phyloP scores from a whole-genome alignment of 2,113 vertebrate genomes.

The Potamarius usumacintae region DNA sequence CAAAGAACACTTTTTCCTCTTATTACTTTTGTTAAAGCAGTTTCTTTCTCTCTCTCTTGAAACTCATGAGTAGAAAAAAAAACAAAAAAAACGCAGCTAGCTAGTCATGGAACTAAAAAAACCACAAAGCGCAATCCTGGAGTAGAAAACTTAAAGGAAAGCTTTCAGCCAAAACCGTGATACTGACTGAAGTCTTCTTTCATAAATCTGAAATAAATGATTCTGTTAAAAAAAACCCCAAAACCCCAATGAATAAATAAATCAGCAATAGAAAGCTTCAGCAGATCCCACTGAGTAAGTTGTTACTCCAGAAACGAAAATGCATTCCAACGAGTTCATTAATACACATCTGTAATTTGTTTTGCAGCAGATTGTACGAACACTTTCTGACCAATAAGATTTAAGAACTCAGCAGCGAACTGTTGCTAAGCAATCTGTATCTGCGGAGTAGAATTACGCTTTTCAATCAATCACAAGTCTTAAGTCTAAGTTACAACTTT shows the following conservation, averaged over 20 bases:
- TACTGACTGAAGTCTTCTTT: not conserved
- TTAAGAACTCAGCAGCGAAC: not conserved
- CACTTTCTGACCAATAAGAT: not conserved
- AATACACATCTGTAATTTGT: not conserved
- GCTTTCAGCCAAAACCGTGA: not conserved
- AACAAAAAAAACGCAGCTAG: not conserved
- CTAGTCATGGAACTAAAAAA: not conserved
- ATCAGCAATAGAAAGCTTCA: no score
- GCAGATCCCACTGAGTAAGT: not conserved
- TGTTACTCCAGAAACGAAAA: not conserved
- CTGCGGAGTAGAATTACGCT: not conserved
- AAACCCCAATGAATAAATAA: no score
- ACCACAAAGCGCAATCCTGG: not conserved
- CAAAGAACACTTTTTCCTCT: not conserved
- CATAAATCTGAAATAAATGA: not conserved
- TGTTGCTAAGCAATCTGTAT: not conserved
- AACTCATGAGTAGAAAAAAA: not conserved
- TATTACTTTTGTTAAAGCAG: not conserved
- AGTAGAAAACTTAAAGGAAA: not conserved
- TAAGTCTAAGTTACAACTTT: not conserved
- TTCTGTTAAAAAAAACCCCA: not conserved
- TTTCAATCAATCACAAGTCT: not conserved
- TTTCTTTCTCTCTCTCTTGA: not conserved
- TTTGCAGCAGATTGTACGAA: not conserved
- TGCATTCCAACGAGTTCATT: not conserved